Evolutionary conservation across 2,113 vertebrate species (phyloP).

Genomic region (Litocranius walleri): DNA sequence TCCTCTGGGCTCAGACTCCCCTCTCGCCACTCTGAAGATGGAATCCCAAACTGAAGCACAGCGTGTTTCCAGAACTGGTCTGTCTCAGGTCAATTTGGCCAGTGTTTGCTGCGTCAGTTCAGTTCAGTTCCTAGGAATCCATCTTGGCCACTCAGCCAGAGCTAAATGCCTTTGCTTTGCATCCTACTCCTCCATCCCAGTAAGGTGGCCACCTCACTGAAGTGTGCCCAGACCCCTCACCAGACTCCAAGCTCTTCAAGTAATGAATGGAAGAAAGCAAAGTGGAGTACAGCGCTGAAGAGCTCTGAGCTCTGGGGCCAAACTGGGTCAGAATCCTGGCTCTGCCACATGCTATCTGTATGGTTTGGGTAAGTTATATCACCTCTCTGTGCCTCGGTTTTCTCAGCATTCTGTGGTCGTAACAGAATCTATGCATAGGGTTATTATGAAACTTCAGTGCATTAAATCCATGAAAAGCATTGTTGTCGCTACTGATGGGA

Average conservation of each 20-base stretch:
- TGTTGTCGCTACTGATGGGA: neutral
- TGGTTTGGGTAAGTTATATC: neutral
- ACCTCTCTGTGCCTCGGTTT: neutral
- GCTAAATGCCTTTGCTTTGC: neutral
- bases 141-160: neutral
- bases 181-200: neutral
- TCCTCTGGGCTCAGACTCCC: neutral
- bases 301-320: neutral
- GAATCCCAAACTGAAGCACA: neutral
- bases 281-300: neutral
- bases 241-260: neutral
- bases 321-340: neutral
- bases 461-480: neutral
- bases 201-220: neutral
- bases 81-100: neutral
- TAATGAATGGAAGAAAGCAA: neutral
- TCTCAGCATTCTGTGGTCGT: neutral
- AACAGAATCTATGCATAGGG: neutral
- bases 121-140: neutral
- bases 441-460: neutral
- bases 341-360: neutral
- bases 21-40: neutral
- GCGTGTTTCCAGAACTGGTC: neutral
- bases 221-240: neutral
- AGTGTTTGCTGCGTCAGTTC: neutral